phyloP scores from a whole-genome alignment of 64 coral and sea anemone genomes.

The Orbicella faveolata region DNA sequence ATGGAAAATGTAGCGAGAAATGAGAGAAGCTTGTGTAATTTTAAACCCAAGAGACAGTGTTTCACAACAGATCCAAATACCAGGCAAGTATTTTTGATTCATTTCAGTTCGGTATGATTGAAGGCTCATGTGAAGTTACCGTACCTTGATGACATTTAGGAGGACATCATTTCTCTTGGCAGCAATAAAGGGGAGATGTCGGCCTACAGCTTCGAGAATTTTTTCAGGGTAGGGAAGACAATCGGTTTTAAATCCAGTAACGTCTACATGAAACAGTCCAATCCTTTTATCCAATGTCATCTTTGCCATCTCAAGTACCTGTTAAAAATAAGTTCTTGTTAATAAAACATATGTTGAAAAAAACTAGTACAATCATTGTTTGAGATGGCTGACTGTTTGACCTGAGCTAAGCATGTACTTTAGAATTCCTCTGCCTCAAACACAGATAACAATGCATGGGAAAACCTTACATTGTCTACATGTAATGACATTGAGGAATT shows the following conservation, averaged over 20 bases:
- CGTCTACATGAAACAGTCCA: conserved; percentile 81
- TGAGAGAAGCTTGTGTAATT: no score
- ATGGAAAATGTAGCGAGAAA: no score
- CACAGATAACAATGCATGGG: no score
- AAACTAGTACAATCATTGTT: neutral
- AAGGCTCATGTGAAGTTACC: no score
- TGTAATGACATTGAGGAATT: no score
- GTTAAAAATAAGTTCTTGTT: neutral
- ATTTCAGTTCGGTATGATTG: no score
- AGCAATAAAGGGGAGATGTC: conserved; percentile 88
- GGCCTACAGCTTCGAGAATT: conserved; percentile 60
- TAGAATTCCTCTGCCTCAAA: no score
- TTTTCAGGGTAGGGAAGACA: conserved; percentile 82
- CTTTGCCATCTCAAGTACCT: conserved; percentile 67
- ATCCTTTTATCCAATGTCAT: conserved; percentile 86
- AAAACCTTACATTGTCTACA: no score
- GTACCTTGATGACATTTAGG: conserved; percentile 89
- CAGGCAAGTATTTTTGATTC: no score
- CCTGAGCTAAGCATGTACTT: no score
- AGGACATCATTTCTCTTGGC: conserved; percentile 83
- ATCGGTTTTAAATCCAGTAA: conserved; percentile 60
- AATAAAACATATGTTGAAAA: neutral
- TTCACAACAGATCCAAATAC: no score
- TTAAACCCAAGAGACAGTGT: no score
- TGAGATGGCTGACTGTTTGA: neutral